Evolutionary conservation across 2,888 invertebrate species (phyloP).

Genomic region (Drosophila helvetica): DNA sequence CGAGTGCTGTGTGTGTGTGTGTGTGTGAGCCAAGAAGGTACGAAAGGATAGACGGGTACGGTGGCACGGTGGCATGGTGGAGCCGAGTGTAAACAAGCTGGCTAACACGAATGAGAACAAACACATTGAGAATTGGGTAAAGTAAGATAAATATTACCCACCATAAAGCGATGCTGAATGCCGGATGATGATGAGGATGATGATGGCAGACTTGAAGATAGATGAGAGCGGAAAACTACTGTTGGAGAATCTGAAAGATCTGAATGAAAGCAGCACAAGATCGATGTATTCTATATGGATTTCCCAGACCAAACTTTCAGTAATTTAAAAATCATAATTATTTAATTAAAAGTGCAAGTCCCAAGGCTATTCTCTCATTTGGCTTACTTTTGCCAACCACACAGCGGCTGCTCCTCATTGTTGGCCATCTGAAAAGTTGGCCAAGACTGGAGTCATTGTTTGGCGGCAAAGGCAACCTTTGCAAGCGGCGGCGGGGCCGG

Average conservation of each 20-base stretch:
- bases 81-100: slow-evolving; percentile 38
- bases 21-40: too few species aligned
- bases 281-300: not conserved
- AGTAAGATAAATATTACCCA: slow-evolving; percentile 38
- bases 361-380: slow-evolving; percentile 28
- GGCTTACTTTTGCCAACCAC: not conserved
- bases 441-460: slow-evolving; percentile 28
- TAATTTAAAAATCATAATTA: not conserved
- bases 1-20: not conserved
- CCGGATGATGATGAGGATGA: not conserved
- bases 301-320: not conserved
- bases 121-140: slow-evolving; percentile 40
- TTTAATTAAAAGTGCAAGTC: not conserved
- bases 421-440: slow-evolving; percentile 49
- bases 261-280: too few species aligned
- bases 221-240: too few species aligned
- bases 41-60: not conserved
- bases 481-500: not conserved
- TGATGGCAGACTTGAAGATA: not conserved
- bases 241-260: not conserved
- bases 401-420: slow-evolving; percentile 23
- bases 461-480: too few species aligned
- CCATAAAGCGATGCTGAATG: slow-evolving; percentile 16
- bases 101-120: slow-evolving; percentile 36
- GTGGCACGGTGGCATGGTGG: not conserved